A percentile compares a stretch with the other conserved stretches of the same genome.
Conservation (phyloP, 2,113 vertebrate genomes). For the Callorhinus ursinus region DNA sequence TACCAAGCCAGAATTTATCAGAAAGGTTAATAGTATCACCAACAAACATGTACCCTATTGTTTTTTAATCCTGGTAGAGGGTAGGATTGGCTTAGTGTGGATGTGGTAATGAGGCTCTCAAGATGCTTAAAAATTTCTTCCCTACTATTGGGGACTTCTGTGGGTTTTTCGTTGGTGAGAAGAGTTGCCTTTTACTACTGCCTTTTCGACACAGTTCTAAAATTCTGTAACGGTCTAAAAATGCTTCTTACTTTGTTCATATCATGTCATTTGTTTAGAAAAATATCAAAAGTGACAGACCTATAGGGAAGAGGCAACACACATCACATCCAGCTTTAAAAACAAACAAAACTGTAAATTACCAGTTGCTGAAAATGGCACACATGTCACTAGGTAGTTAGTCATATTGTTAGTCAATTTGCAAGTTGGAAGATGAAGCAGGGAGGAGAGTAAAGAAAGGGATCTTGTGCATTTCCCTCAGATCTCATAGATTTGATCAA, state of each 20-base stretch:
- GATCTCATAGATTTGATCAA: neutral
- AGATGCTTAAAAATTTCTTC: neutral
- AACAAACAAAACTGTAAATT: neutral
- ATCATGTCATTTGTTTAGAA: slow-evolving; percentile 51
- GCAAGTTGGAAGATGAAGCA: neutral
- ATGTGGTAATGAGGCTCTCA: neutral
- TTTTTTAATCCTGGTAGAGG: neutral
- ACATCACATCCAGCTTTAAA: neutral
- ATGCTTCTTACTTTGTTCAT: neutral
- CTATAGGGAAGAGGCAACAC: neutral
- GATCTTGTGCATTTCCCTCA: neutral
- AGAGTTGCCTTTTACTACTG: neutral
- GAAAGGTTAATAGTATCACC: neutral
- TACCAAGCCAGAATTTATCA: neutral
- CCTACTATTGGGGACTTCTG: neutral
- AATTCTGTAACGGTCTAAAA: slow-evolving; percentile 13
- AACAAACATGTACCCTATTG: neutral
- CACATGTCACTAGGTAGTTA: neutral
- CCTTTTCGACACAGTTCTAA: neutral
- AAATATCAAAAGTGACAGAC: slow-evolving; percentile 31
- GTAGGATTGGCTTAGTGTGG: neutral
- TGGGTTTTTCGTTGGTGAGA: neutral
- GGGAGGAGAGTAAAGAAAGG: neutral
- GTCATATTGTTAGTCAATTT: neutral
- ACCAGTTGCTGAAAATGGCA: slow-evolving; percentile 4